phyloP scores from a whole-genome alignment of 2,113 vertebrate species.

The Etheostoma spectabile region DNA sequence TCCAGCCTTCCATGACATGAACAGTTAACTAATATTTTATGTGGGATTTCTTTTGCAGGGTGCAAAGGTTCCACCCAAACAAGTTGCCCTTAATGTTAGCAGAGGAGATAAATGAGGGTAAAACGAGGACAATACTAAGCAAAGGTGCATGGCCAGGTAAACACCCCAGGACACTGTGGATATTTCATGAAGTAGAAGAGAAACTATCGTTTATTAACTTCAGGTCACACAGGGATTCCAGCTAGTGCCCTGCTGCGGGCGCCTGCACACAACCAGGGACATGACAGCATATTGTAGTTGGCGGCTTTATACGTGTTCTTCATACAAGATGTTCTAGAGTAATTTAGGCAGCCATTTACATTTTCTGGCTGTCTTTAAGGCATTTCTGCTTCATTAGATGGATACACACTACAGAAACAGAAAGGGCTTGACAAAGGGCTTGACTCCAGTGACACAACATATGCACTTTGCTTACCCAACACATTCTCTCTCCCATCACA shows the following conservation, averaged over 20 bases:
- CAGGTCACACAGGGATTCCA: background rate
- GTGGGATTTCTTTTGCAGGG: no score
- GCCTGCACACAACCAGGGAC: background rate
- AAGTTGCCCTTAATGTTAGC: background rate
- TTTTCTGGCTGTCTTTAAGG: slow-evolving; percentile 36
- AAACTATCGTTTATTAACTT: background rate
- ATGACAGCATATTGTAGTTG: slow-evolving; percentile 19
- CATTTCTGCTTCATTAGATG: slow-evolving; percentile 38
- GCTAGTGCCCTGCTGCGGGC: rapidly evolving
- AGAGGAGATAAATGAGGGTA: background rate
- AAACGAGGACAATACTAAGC: background rate
- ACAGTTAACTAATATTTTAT: no score
- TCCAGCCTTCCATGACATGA: no score
- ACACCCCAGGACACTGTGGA: background rate
- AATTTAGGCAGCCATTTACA: slow-evolving; percentile 25
- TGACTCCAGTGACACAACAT: background rate
- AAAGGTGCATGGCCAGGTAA: background rate
- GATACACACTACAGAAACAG: no score
- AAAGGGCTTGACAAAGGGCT: slow-evolving; percentile 16
- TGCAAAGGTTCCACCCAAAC: no score
- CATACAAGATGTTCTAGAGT: background rate
- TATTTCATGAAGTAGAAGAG: background rate
- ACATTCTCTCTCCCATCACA: no score
- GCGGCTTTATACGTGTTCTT: slow-evolving; percentile 14
- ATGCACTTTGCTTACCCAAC: background rate